Evolutionary conservation across 2,113 vertebrate species (phyloP).

Genomic region (Euleptes europaea): DNA sequence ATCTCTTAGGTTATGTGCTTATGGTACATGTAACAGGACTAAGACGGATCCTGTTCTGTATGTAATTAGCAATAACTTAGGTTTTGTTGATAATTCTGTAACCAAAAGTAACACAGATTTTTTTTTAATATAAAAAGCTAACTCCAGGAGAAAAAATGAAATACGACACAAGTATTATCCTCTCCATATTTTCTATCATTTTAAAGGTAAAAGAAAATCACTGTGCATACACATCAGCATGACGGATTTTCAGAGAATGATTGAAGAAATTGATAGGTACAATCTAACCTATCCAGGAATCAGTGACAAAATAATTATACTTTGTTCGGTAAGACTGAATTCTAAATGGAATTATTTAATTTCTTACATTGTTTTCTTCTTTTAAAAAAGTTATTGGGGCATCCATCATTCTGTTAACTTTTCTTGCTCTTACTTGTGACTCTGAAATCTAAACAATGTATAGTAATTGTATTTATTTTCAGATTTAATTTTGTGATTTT

Average conservation of each 20-base stretch:
- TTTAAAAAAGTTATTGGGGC: rapidly evolving
- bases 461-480: too few relatives aligned
- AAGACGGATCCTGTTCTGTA: background rate
- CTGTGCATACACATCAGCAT: background rate
- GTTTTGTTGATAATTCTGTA: background rate
- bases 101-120: slow-evolving; percentile 10
- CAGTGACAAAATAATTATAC: background rate
- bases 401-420: slow-evolving; percentile 33
- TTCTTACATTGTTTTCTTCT: background rate
- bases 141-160: background rate
- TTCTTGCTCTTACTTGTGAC: slow-evolving; percentile 11
- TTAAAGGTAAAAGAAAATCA: background rate
- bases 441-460: slow-evolving; percentile 29
- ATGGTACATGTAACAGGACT: background rate
- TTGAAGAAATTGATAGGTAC: background rate
- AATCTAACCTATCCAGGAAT: background rate
- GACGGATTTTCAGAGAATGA: background rate
- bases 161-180: slow-evolving; percentile 6
- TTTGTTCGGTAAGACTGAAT: background rate
- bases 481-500: slow-evolving; percentile 27
- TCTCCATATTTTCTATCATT: slow-evolving; percentile 12
- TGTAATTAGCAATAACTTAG: background rate
- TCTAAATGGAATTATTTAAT: slow-evolving; percentile 17
- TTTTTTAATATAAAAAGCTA: slow-evolving; percentile 14
- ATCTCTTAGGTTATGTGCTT: background rate